phyloP scores from a whole-genome alignment of 2,797 vertebrate genomes.

The Darevskia mixta region DNA sequence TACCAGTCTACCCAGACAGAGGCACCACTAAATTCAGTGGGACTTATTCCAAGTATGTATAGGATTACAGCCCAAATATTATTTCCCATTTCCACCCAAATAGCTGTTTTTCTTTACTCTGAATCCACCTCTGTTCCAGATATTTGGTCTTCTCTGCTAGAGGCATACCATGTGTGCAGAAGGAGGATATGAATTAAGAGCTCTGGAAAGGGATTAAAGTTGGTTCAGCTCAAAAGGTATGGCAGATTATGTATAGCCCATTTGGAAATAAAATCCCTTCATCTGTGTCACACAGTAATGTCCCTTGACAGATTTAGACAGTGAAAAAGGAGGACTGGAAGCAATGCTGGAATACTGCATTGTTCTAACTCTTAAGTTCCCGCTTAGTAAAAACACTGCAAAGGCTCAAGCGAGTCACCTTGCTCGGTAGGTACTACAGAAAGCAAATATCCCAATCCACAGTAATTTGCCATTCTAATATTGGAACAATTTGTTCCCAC shows the following conservation, averaged over 20 bases:
- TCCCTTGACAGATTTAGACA: background rate
- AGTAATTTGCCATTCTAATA: background rate
- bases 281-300: background rate
- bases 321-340: background rate
- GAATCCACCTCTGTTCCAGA: background rate
- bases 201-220: background rate
- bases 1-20: background rate
- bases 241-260: background rate
- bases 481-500: background rate
- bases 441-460: background rate
- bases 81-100: background rate
- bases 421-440: background rate
- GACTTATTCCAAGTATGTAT: background rate
- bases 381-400: background rate
- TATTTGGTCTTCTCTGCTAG: background rate
- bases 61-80: slow-evolving; percentile 8
- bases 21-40: background rate
- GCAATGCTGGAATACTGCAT: background rate
- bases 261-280: background rate
- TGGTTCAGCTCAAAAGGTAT: background rate
- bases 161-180: background rate
- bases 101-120: background rate
- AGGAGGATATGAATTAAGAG: background rate
- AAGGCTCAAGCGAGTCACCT: background rate
- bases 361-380: background rate